Evolutionary conservation across 2,888 invertebrate species (phyloP), one percentile per base, ranked within the genome.

Genomic region (Lathronympha strigana): DNA sequence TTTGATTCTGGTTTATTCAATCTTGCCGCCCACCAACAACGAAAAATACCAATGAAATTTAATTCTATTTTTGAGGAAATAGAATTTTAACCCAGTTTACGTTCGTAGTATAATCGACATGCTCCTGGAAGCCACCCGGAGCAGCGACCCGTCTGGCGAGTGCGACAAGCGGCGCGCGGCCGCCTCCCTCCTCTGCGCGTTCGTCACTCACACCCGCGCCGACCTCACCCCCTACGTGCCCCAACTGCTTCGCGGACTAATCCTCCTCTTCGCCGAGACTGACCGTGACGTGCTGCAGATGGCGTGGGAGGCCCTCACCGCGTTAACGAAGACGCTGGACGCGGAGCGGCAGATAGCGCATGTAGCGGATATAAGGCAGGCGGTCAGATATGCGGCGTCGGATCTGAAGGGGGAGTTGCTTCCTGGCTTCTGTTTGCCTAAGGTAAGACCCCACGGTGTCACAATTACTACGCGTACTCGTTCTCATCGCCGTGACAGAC

Each of bases 381-480:
- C 98, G 6, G 95, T 99, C n/a, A 93, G 97, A 17, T 98, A 96
- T 88, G 98, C 97, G 13, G 94, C 96, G 31, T 95, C 96, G 19
- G 98, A 98, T 78, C 92, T 97, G 72, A 96, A 96, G 77, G 95
- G 94, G 0, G 95, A 96, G 54, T 89, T 97, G 63, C 88, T 98
- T 72, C 98, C 98, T 11, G 99, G 98, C 11, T 98, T 99, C 84
- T 98, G 98, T 83, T 88, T 98, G 73, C 97, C 98, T 0, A 98
- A 98, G 92, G 95, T 94, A 69, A 23, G 47, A 45, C 9, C 21
- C 15, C 0, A 38, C n/a, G 11, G n/a, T 38, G 36, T n/a, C n/a
- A n/a, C n/a, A n/a, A n/a, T n/a, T n/a, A 19, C 43, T 11, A 9
- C 9, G 1, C 11, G 9, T 19, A 28, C n/a, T n/a, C n/a, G n/a